Conservation (phyloP, 2,113 vertebrate species). For the Pygathrix nemaeus region DNA sequence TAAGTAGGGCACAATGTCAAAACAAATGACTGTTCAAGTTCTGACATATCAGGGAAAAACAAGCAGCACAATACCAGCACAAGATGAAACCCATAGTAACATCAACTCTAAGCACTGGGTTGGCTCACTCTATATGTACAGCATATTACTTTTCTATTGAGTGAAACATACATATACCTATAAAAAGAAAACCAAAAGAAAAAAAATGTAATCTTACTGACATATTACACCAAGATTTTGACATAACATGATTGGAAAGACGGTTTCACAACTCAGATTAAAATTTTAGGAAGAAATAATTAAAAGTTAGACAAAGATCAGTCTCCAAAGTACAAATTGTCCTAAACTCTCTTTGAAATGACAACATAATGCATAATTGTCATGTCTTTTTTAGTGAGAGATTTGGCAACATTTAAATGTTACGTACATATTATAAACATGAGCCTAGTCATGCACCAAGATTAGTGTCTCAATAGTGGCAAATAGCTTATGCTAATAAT, state of each 20-base stretch:
- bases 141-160: neutral
- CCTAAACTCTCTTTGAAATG: neutral
- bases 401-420: constrained; percentile 19
- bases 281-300: neutral
- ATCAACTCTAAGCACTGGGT: neutral
- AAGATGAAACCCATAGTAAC: fast-evolving
- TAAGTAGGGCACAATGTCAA: neutral
- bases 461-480: constrained; percentile 23
- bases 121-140: neutral
- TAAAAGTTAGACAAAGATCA: constrained; percentile 40
- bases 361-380: neutral
- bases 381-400: neutral
- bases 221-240: constrained; percentile 12
- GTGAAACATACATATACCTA: neutral
- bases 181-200: neutral
- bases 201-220: neutral
- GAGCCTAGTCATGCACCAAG: neutral
- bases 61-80: neutral
- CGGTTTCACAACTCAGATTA: constrained; percentile 1
- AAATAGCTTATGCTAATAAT: neutral
- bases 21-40: neutral
- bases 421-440: constrained; percentile 14
- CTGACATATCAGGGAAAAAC: neutral
- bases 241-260: neutral
- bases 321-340: neutral